Evolutionary conservation across 1,140 invertebrate genomes (phyloP), one percentile per base, ranked within the genome.

Genomic region (Bombyx mandarina): DNA sequence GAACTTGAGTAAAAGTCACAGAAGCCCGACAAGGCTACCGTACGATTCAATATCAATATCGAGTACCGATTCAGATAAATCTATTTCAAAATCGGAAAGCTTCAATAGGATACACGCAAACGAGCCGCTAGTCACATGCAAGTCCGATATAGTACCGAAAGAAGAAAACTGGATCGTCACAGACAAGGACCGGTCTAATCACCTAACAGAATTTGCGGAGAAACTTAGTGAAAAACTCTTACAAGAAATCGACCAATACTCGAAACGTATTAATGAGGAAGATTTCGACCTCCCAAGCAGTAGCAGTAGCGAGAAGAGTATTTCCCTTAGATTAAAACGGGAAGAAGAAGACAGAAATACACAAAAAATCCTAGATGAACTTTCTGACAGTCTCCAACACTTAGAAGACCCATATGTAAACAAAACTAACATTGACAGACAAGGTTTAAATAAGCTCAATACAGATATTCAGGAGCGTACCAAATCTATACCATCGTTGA

Each of bases 131-230:
- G 69, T 89, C 35, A 89, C 86, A 1, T 89, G 88, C 60, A 89
- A 88, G 63, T 88, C 88, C 6, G 88, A 89, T 54, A 88, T 88
- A 74, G 57, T 89, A 26, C 67, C 73, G 43, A 88, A 83, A 63
- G 83, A 86, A 61, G 89, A 90, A 43, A 88, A 89, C 26, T 87
- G 86, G 62, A 78, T 86, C 35, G 82, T 82, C 0, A 5, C 26
- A 35, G 92, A 92, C 63, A 90, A 92, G 71, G 91, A 93, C 60
- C 91, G 90, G 54, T 86, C 89, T 58, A 90, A 91, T 65, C 92
- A 94, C 74, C 82, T 95, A 48, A 92, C 92, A 3, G 93, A 94
- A 65, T 94, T 94, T 65, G 93, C 93, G 1, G 93, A 95, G 69
- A 93, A 94, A 72, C 75, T 94, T 5, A 90, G 89, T 55, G 93